A percentile compares a stretch with the other conserved stretches of the same genome.
These are phyloP conservation scores for Pseudomyrmex pallidus DNA, from an alignment of 1,140 invertebrate species.

Conservation along the genomic window DNA sequence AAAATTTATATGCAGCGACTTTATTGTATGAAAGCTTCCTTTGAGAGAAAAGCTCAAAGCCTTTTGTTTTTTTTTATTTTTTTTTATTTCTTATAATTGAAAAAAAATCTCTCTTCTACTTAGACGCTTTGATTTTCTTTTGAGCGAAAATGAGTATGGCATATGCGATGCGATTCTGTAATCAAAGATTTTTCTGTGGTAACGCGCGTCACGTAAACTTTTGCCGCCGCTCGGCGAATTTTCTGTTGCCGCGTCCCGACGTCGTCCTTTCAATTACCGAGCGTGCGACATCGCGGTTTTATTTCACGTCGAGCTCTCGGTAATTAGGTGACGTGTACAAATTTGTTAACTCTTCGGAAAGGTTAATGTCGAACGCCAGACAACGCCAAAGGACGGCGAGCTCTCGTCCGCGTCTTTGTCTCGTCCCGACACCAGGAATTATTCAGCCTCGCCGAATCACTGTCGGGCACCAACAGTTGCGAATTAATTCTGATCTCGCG, in stretches of 20 bases:
- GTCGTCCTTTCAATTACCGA: constrained; percentile 68
- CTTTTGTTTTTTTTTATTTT: no score
- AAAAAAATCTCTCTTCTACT: no score
- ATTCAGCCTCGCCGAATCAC: constrained; percentile 55
- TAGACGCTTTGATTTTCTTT: not conserved
- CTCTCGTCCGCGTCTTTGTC: constrained; percentile 40
- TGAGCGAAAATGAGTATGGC: constrained; percentile 6
- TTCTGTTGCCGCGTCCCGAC: constrained; percentile 40
- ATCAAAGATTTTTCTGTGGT: not conserved
- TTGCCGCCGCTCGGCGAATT: constrained; percentile 47
- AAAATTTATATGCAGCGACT: no score
- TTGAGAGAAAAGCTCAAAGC: no score
- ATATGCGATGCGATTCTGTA: not conserved
- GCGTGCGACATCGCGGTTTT: constrained; percentile 46
- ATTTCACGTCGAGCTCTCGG: constrained; percentile 56
- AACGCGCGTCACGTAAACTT: constrained; percentile 13
- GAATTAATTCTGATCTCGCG: constrained; percentile 52
- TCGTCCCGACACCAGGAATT: constrained; percentile 54
- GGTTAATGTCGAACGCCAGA: constrained; percentile 69
- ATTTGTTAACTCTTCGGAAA: constrained; percentile 76
- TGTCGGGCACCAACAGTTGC: constrained; percentile 52
- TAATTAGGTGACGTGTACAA: constrained; percentile 76
- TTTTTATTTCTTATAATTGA: no score
- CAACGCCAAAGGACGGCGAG: constrained; percentile 35
- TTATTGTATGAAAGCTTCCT: no score